A percentile compares a stretch with the other conserved stretches of the same genome.
Conservation (phyloP, 2,797 vertebrate genomes). For the Peromyscus melanophrys region DNA sequence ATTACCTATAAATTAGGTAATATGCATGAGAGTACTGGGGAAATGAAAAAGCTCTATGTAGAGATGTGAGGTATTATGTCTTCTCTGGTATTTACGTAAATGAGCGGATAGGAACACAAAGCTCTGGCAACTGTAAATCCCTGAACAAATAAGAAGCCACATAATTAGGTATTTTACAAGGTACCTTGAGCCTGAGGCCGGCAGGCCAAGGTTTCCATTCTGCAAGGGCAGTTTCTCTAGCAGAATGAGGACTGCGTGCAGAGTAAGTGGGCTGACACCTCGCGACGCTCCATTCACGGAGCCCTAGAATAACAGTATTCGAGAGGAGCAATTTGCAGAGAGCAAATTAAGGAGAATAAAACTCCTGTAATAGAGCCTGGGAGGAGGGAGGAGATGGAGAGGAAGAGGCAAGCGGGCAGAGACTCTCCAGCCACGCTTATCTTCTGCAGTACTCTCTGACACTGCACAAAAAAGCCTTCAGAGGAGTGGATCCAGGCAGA, state of each 20-base stretch:
- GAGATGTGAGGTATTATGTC: slow-evolving; percentile 59
- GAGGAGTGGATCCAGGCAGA: neutral
- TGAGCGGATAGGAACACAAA: neutral
- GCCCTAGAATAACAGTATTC: slow-evolving; percentile 49
- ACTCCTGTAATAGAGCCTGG: slow-evolving; percentile 62
- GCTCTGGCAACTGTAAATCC: slow-evolving; percentile 62
- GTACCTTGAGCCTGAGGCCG: neutral
- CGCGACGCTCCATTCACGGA: neutral
- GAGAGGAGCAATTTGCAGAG: slow-evolving; percentile 73
- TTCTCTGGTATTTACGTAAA: slow-evolving; percentile 65
- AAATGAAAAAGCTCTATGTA: slow-evolving; percentile 48
- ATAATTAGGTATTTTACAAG: slow-evolving; percentile 3
- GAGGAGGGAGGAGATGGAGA: slow-evolving; percentile 49
- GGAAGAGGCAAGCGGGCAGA: neutral
- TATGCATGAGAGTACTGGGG: slow-evolving; percentile 60
- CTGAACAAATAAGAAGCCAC: neutral
- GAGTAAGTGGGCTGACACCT: slow-evolving; percentile 62
- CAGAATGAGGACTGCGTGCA: neutral
- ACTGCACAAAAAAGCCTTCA: neutral
- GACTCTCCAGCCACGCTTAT: neutral
- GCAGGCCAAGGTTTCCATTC: neutral
- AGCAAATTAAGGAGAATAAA: slow-evolving; percentile 73
- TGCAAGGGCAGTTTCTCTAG: slow-evolving; percentile 3
- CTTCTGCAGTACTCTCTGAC: neutral
- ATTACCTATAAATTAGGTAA: slow-evolving; percentile 78